A percentile compares a stretch with the other conserved stretches of the same genome.
phyloP scores from a whole-genome alignment of 2,797 vertebrate genomes.

The Sciaenops ocellatus region DNA sequence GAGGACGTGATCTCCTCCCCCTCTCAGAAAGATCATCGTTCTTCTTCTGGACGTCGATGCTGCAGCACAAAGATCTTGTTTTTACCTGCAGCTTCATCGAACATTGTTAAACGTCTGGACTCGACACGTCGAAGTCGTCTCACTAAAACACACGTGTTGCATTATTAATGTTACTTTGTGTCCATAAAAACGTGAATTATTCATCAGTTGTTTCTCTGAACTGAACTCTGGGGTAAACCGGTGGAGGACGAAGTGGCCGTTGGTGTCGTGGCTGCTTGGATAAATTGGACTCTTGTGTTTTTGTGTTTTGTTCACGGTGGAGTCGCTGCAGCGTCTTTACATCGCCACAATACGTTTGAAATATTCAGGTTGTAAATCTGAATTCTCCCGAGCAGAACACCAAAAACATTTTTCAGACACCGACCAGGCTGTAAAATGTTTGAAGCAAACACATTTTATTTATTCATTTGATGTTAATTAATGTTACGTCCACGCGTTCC shows the following conservation, averaged over 20 bases:
- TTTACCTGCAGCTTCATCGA: background rate
- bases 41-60: background rate
- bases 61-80: background rate
- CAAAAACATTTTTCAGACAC: too few relatives aligned
- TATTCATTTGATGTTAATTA: too few relatives aligned
- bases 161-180: constrained; percentile 6
- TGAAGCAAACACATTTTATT: too few relatives aligned
- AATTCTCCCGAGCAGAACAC: too few relatives aligned
- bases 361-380: too few relatives aligned
- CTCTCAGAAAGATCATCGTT: background rate
- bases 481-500: too few relatives aligned
- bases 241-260: background rate
- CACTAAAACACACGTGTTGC: background rate
- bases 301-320: background rate
- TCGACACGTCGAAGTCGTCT: background rate
- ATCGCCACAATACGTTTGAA: background rate
- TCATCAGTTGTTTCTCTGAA: background rate
- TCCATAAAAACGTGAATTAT: constrained; percentile 13
- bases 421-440: too few relatives aligned
- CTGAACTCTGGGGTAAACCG: background rate
- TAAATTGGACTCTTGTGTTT: background rate
- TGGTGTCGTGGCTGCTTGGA: background rate
- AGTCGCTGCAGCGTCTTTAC: background rate
- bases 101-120: background rate
- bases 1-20: background rate